phyloP scores from a whole-genome alignment of 2,797 vertebrate genomes.

The Anguilla pacifica region DNA sequence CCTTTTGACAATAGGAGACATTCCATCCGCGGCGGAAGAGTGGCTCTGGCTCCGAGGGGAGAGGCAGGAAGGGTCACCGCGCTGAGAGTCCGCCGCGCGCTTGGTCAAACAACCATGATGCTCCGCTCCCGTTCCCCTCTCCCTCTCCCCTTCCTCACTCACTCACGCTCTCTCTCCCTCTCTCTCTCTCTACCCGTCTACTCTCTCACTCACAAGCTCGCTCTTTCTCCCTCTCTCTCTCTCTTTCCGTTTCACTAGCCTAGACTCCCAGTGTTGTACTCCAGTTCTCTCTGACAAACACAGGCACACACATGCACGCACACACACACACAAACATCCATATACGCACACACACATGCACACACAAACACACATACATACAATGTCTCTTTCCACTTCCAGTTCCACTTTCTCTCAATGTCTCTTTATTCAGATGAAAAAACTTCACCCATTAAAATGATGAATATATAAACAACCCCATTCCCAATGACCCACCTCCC shows the following conservation, averaged over 20 bases:
- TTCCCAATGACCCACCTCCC: neutral
- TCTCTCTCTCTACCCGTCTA: constrained; percentile 3
- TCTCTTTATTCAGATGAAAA: constrained; percentile 23
- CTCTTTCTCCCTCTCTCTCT: neutral
- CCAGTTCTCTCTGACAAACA: neutral
- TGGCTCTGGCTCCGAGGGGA: neutral
- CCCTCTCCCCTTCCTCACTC: neutral
- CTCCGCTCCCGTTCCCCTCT: constrained; percentile 45
- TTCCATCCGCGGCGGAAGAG: constrained; percentile 66
- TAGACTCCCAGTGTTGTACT: neutral
- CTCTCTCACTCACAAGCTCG: constrained; percentile 13
- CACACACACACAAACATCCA: no score
- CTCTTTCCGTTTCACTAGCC: neutral
- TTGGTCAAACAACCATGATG: constrained; percentile 26
- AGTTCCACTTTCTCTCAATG: neutral
- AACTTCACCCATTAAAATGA: neutral
- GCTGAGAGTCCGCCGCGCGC: constrained; percentile 37
- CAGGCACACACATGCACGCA: constrained; percentile 20
- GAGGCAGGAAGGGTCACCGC: neutral
- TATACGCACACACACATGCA: constrained; percentile 9
- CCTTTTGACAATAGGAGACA: constrained; percentile 87
- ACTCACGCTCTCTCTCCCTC: neutral
- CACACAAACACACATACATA: constrained; percentile 18
- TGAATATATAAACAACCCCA: neutral
- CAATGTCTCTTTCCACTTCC: constrained; percentile 13